A percentile compares a stretch with the other conserved stretches of the same genome.
These are phyloP conservation scores for Chinchilla lanigera DNA, from an alignment of 2,113 vertebrate species.

Conservation along the genomic window DNA sequence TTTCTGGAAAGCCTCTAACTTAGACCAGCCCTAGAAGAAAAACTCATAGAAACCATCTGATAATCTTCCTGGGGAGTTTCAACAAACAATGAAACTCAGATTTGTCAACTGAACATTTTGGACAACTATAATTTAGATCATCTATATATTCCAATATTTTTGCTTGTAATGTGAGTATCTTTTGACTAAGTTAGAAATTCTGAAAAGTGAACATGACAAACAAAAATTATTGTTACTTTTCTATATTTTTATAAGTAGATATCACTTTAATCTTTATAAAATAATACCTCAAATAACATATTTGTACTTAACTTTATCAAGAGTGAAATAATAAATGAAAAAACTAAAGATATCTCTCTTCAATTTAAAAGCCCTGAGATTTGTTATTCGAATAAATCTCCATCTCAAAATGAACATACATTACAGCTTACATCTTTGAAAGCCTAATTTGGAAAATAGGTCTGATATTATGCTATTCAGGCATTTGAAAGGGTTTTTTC, in stretches of 20 bases:
- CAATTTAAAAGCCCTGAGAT: conserved; percentile 23
- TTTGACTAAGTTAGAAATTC: conserved; percentile 75
- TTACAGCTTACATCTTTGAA: conserved; percentile 21
- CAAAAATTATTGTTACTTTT: conserved; percentile 48
- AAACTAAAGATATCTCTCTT: conserved; percentile 53
- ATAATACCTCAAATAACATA: conserved; percentile 3
- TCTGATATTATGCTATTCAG: conserved; percentile 7
- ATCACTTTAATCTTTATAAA: conserved; percentile 41
- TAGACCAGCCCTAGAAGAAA: neutral
- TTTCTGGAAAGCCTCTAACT: neutral
- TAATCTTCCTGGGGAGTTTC: neutral
- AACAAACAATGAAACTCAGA: neutral
- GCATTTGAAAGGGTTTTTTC: conserved; percentile 52
- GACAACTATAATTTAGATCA: neutral
- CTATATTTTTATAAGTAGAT: conserved; percentile 1
- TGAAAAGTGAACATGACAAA: conserved; percentile 55
- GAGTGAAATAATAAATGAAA: conserved; percentile 60
- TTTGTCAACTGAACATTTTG: conserved; percentile 11
- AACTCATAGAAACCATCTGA: neutral
- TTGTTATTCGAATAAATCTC: conserved; percentile 51
- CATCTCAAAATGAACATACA: conserved; percentile 45
- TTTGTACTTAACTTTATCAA: conserved; percentile 56
- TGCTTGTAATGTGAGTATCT: conserved; percentile 78
- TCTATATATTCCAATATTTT: neutral
- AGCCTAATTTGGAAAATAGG: conserved; percentile 47